Conservation (phyloP, 2,797 vertebrate genomes). For the Carapus acus region DNA sequence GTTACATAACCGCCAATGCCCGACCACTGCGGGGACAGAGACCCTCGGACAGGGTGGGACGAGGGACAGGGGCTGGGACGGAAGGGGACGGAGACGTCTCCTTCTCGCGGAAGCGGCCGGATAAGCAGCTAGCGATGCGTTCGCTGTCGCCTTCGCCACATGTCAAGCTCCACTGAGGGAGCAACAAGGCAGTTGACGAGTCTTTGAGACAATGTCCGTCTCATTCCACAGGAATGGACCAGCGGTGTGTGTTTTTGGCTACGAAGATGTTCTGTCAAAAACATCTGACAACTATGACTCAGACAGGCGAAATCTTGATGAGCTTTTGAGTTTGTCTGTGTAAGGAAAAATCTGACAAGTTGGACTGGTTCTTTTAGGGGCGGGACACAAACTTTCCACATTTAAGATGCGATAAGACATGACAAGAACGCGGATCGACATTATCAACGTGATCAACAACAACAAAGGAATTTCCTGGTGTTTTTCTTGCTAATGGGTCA, state of each 20-base stretch:
- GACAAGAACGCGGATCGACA: no score
- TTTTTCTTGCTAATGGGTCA: no score
- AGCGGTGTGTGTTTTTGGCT: no score
- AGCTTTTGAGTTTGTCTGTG: conserved; percentile 14
- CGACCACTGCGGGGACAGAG: conserved; percentile 34
- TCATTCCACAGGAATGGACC: conserved; percentile 4
- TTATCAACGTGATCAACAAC: no score
- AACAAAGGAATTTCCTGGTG: no score
- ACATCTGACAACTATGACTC: conserved; percentile 30
- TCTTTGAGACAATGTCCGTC: conserved; percentile 9
- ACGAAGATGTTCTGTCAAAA: not conserved
- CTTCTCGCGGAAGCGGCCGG: no score
- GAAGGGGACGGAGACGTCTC: no score
- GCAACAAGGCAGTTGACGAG: not conserved
- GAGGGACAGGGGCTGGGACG: no score
- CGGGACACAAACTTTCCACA: conserved; percentile 31
- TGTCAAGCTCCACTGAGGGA: not conserved
- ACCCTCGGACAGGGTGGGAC: not conserved
- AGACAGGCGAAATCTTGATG: conserved; percentile 6
- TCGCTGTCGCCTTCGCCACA: not conserved
- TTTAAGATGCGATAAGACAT: conserved; percentile 16
- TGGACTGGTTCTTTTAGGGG: conserved; percentile 3
- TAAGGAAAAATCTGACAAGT: conserved; percentile 16
- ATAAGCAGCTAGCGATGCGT: not conserved
- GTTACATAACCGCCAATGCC: conserved; percentile 60